Conservation (phyloP, 92 coral and sea anemone genomes). For the Anthopleura xanthogrammica region DNA sequence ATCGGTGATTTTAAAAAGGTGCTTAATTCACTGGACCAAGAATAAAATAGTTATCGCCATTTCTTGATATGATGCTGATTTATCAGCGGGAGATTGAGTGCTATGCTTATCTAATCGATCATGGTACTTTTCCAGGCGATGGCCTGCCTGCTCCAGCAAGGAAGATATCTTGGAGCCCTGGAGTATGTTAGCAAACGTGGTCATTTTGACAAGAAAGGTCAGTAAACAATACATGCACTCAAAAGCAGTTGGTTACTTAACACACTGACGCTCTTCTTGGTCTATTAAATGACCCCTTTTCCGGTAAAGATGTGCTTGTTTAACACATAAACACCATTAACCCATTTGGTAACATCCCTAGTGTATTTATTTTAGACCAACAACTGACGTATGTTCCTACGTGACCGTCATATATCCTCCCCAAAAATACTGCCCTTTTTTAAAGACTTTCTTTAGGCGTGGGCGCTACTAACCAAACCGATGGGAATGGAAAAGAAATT, state of each 20-base stretch:
- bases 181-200: constrained; percentile 31
- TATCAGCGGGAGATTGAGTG: not conserved
- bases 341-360: too few relatives aligned
- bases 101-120: not conserved
- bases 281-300: too few relatives aligned
- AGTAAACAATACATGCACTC: not conserved
- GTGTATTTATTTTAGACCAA: too few relatives aligned
- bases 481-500: too few relatives aligned
- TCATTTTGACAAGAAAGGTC: constrained; percentile 30
- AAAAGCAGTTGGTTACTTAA: not conserved
- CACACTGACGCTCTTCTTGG: not conserved
- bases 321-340: too few relatives aligned
- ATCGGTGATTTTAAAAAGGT: constrained; percentile 52
- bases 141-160: constrained; percentile 49
- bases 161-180: constrained; percentile 50
- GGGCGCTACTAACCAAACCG: too few relatives aligned
- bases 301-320: too few relatives aligned
- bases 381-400: too few relatives aligned
- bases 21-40: not conserved
- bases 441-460: too few relatives aligned
- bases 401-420: too few relatives aligned
- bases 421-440: too few relatives aligned
- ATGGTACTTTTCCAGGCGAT: constrained; percentile 36
- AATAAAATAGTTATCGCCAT: too few relatives aligned
- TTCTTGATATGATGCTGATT: not conserved